Evolutionary conservation across 35 echinoderm and acorn worm genomes (phyloP).

Genomic region (Lytechinus pictus): DNA sequence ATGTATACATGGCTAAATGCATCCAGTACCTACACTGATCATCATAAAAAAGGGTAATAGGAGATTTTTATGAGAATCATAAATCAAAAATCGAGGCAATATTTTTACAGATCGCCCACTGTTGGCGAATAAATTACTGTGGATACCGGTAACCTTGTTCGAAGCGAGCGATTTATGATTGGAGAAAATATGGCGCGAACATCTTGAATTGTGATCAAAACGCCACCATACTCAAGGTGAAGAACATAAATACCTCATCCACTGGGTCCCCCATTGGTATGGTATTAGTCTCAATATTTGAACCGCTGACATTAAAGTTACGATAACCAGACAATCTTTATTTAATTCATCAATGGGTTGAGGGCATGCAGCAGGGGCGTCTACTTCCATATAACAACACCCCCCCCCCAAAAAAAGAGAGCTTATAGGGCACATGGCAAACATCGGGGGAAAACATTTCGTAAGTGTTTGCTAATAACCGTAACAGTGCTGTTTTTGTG

Average conservation of each 20-base stretch:
- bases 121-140: constrained; percentile 17
- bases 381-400: neutral
- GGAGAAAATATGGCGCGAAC: constrained; percentile 4
- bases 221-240: neutral
- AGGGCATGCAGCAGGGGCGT: no score
- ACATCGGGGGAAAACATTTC: no score
- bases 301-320: neutral
- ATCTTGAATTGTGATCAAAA: constrained; percentile 38
- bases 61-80: constrained; percentile 11
- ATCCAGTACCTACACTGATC: neutral
- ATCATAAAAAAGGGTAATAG: neutral
- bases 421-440: no score
- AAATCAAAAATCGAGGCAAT: constrained; percentile 30
- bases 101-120: constrained; percentile 37
- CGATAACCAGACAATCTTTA: no score
- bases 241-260: neutral
- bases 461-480: no score
- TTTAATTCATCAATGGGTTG: no score
- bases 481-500: no score
- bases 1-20: constrained; percentile 24
- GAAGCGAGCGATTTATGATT: neutral
- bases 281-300: neutral
- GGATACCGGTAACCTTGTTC: constrained; percentile 22
- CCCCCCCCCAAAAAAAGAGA: no score
- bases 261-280: neutral